These are phyloP conservation scores for Drosophila suboccidentalis DNA, from an alignment of 2,888 invertebrate genomes.

Conservation along the genomic window DNA sequence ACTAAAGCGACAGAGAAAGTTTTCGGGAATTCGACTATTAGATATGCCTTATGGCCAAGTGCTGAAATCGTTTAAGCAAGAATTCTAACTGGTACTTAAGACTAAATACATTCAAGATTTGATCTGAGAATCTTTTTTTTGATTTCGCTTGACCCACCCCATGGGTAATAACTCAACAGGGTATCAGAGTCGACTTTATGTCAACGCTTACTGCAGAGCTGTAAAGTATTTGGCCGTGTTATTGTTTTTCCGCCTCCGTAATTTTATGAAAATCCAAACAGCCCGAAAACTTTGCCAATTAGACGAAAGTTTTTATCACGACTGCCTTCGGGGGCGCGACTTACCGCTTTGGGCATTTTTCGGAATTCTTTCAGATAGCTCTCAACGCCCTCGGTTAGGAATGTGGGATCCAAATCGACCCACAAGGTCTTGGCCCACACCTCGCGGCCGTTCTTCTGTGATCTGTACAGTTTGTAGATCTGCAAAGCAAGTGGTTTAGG, in stretches of 20 bases:
- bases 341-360: slow-evolving; percentile 89
- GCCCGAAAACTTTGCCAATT: slow-evolving; percentile 74
- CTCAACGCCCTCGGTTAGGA: slow-evolving; percentile 94
- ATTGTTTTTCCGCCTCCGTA: slow-evolving; percentile 62
- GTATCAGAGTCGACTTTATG: slow-evolving; percentile 32
- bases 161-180: slow-evolving; percentile 17
- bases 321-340: slow-evolving; percentile 69
- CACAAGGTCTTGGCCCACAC: slow-evolving; percentile 95
- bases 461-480: slow-evolving; percentile 92
- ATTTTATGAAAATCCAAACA: slow-evolving; percentile 67
- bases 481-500: slow-evolving; percentile 30
- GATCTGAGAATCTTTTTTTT: neutral
- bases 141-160: neutral
- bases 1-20: slow-evolving; percentile 25
- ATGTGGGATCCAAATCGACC: slow-evolving; percentile 94
- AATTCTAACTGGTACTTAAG: neutral
- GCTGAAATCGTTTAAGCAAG: slow-evolving; percentile 16
- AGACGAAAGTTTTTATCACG: slow-evolving; percentile 60
- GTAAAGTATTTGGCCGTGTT: slow-evolving; percentile 60
- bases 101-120: slow-evolving; percentile 2
- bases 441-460: slow-evolving; percentile 92
- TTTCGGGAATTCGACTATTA: slow-evolving; percentile 29
- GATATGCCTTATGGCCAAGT: slow-evolving; percentile 25
- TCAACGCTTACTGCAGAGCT: slow-evolving; percentile 31
- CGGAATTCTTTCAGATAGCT: slow-evolving; percentile 92